Conservation (phyloP, 2,797 vertebrate species). For the Cetoscarus ocellatus region DNA sequence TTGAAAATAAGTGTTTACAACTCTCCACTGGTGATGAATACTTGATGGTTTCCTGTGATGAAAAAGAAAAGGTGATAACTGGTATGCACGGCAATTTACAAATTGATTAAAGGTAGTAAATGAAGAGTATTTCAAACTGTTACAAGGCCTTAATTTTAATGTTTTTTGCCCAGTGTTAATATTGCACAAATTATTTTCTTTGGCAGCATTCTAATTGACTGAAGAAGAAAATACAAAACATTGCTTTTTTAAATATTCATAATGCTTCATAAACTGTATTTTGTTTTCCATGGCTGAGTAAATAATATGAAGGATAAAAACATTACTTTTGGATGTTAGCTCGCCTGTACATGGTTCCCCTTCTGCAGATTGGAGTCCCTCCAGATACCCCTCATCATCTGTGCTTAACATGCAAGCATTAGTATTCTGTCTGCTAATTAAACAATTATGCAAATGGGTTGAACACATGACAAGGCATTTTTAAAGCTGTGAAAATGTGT, state of each 20-base stretch:
- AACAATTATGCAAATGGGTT: conserved; percentile 55
- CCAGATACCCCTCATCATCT: conserved; percentile 22
- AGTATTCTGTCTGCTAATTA: conserved; percentile 45
- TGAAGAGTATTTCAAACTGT: too few relatives aligned
- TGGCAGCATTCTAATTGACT: too few relatives aligned
- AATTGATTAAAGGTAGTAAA: too few relatives aligned
- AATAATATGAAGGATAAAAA: too few relatives aligned
- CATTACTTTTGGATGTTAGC: too few relatives aligned
- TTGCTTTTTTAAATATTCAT: too few relatives aligned
- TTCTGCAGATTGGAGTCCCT: not conserved
- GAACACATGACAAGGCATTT: conserved; percentile 41
- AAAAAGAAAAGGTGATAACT: conserved; percentile 58
- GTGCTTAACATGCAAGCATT: conserved; percentile 20
- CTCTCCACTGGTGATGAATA: conserved; percentile 35
- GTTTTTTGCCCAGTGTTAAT: too few relatives aligned
- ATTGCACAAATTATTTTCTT: too few relatives aligned
- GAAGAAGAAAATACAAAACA: too few relatives aligned
- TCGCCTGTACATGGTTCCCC: not conserved
- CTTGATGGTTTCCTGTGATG: conserved; percentile 26
- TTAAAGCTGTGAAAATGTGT: conserved; percentile 8
- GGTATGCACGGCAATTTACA: conserved; percentile 31
- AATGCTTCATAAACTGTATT: too few relatives aligned
- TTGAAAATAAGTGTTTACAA: conserved; percentile 54
- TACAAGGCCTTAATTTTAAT: not conserved
- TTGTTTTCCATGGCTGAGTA: too few relatives aligned